Percentiles rank a stretch among this genome's conserved stretches.
phyloP scores from a whole-genome alignment of 30 jellyfish, hydroid and myxozoan genomes.

The Aurelia aurita region DNA sequence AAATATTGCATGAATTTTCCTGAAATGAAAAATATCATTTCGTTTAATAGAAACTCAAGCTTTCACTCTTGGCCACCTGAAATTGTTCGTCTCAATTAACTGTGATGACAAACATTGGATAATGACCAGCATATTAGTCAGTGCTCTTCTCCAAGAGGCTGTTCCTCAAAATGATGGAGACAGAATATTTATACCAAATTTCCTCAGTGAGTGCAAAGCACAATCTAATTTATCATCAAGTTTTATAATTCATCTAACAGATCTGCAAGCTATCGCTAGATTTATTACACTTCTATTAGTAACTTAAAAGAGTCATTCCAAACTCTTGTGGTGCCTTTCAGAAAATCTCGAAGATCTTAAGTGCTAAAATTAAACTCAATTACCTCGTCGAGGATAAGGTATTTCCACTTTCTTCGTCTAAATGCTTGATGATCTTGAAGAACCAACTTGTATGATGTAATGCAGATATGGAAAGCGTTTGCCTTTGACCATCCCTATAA shows the following conservation, averaged over 20 bases:
- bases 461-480: conserved; percentile 97
- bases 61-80: conserved; percentile 54
- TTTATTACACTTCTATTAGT: no score
- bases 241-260: no score
- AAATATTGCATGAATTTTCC: no score
- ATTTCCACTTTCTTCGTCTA: conserved; percentile 94
- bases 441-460: conserved; percentile 92
- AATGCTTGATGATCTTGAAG: conserved; percentile 98
- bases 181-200: no score
- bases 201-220: no score
- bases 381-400: conserved; percentile 96
- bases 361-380: conserved; percentile 1
- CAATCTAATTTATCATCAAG: no score
- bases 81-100: conserved; percentile 48
- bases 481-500: conserved; percentile 98
- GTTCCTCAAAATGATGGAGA: no score
- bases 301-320: no score
- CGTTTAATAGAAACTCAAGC: background rate
- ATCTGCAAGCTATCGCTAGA: no score
- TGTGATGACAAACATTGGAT: conserved; percentile 49
- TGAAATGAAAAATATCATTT: background rate
- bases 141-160: no score
- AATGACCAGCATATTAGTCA: conserved; percentile 53
- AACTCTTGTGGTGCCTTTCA: no score
- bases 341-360: background rate